phyloP scores from a whole-genome alignment of 2,797 vertebrate species.

The Diplodus puntazzo region DNA sequence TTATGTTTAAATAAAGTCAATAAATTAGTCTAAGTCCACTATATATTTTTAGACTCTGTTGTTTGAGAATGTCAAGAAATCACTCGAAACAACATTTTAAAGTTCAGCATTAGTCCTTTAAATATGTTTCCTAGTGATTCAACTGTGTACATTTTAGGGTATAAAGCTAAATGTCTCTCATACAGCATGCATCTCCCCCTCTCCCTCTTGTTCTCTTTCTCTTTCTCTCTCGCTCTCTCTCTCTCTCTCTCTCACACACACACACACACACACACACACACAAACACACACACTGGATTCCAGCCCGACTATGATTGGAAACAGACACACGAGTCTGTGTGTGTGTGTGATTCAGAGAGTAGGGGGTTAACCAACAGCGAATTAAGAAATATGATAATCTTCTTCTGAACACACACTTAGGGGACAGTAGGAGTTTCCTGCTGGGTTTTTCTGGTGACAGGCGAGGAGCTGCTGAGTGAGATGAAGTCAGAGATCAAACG shows the following conservation, averaged over 20 bases:
- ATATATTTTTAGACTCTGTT: not conserved
- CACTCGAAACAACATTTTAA: not conserved
- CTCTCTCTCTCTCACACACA: not conserved
- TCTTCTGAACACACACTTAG: slow-evolving; percentile 23
- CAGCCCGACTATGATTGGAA: slow-evolving; percentile 70
- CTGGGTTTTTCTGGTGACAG: slow-evolving; percentile 42
- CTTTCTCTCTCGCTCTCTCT: not conserved
- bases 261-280: not conserved
- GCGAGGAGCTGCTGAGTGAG: slow-evolving; percentile 43
- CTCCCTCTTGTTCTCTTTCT: not conserved
- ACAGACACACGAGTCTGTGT: slow-evolving; percentile 53
- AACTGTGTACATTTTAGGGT: not conserved
- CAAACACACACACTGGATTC: slow-evolving; percentile 44
- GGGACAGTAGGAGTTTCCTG: slow-evolving; percentile 26
- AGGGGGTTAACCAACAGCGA: slow-evolving; percentile 60
- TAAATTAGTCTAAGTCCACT: no score
- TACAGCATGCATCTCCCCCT: not conserved
- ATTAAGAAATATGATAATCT: slow-evolving; percentile 50
- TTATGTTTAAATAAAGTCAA: not conserved
- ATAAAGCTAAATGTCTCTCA: not conserved
- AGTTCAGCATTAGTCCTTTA: not conserved
- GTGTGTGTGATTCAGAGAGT: slow-evolving; percentile 27
- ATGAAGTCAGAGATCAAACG: slow-evolving; percentile 45
- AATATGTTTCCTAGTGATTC: not conserved
- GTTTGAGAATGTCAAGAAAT: not conserved